Conservation (phyloP, 2,113 vertebrate species). For the Rhineura floridana region DNA sequence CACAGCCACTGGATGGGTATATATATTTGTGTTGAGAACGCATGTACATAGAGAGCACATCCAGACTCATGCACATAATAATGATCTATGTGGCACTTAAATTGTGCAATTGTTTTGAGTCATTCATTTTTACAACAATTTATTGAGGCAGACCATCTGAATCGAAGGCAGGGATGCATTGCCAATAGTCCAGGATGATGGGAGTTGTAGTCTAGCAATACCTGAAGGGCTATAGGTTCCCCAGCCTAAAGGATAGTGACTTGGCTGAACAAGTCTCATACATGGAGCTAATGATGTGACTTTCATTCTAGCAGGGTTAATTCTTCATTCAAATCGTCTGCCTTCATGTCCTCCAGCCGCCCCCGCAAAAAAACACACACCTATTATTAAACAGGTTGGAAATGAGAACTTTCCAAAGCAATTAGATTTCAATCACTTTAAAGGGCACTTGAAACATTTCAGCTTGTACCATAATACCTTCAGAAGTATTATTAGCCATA, state of each 20-base stretch:
- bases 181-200: no score
- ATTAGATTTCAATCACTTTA: neutral
- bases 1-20: neutral
- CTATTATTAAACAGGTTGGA: neutral
- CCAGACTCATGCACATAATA: neutral
- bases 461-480: neutral
- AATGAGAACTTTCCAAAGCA: neutral
- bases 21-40: neutral
- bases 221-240: no score
- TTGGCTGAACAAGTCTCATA: neutral
- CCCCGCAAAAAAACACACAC: no score
- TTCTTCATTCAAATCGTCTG: neutral
- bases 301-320: neutral
- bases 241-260: neutral
- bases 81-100: neutral
- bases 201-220: no score
- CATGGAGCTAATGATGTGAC: neutral
- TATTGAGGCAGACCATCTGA: neutral
- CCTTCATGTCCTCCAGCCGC: no score
- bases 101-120: neutral
- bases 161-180: no score
- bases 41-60: neutral
- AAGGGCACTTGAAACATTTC: neutral
- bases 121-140: neutral
- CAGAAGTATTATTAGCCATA: neutral